Conservation (phyloP, 37 sponge, comb jelly and placozoan genomes). For the Cliona cf. orientalis region DNA sequence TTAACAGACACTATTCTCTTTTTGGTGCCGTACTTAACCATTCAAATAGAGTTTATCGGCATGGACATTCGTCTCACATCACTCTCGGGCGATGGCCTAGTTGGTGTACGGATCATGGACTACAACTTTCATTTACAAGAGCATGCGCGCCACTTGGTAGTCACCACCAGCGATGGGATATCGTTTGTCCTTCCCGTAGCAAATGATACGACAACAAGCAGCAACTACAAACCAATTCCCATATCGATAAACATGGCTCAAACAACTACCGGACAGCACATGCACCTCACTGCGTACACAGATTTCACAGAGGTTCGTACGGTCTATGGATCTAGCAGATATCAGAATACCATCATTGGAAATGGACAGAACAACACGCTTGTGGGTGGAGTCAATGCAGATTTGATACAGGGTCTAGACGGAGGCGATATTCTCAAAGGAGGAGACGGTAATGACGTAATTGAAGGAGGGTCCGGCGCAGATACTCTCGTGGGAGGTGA, state of each 20-base stretch:
- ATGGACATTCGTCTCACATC: conserved; percentile 6
- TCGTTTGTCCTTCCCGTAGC: neutral
- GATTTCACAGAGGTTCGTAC: neutral
- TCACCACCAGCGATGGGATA: neutral
- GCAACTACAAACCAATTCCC: neutral
- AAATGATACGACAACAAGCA: too few relatives aligned
- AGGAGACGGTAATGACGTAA: neutral
- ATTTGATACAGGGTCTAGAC: neutral
- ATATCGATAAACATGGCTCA: neutral
- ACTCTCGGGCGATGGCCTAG: neutral
- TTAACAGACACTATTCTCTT: conserved; percentile 6
- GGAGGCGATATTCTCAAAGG: neutral
- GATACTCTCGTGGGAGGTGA: neutral
- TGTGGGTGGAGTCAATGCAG: neutral
- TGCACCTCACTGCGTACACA: neutral
- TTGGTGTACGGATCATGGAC: neutral
- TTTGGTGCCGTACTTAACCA: neutral
- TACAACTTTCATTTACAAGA: neutral
- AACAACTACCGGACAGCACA: neutral
- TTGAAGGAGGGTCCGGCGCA: neutral
- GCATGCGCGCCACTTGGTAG: neutral
- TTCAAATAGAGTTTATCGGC: neutral
- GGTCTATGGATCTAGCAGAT: neutral
- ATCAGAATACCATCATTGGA: neutral
- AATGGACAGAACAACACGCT: neutral